Base-by-base conservation (phyloP, 2,113 vertebrate species). In the Spheniscus mendiculus region DNA sequence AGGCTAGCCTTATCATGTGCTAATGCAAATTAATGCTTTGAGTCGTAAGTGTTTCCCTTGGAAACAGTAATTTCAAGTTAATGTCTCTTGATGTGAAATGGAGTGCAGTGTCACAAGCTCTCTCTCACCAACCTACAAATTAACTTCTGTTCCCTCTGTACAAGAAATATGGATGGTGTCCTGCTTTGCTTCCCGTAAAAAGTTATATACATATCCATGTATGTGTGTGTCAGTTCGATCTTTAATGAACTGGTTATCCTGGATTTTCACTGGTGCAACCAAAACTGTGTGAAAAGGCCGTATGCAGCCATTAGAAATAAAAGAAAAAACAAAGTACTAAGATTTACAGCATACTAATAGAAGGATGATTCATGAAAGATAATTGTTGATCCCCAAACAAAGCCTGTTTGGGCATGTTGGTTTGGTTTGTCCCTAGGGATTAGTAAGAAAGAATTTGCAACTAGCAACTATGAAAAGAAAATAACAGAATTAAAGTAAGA, bases 51-150 rank as follows among this genome's bases (percentile, higher is more conserved):
- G 96, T 97, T 97, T 97, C 96, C 85, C 94, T 96, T 96, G 94
- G 96, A 97, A 97, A 96, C 96, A 94, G 95, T 96, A 97, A 97
- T 96, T 96, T 96, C 95, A 96, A 90, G 95, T 97, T 97, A 96
- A 96, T 93, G 91, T 97, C 93, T 96, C 96, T 96, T 96, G 96
- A 96, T 96, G 96, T 94, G 96, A 97, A 96, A 97, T 97, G 96
- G 95, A 97, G 95, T 96, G 95, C 95, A 78, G 91, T 96, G 96
- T 96, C 95, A 96, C 96, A 96, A 90, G 87, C 95, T 88, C 85
- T 93, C 78, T 93, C 91, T 95, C 55, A 83, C 95, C 87, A 93
- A 96, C 87, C 91, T 93, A 95, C 95, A 97, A 97, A 96, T 97
- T 96, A 95, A 95, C 95, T 97, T 80, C 49, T 58, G 12, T 90